These are phyloP conservation scores for Coregonus sp. DNA, from an alignment of 2,797 vertebrate species.

Conservation along the genomic window DNA sequence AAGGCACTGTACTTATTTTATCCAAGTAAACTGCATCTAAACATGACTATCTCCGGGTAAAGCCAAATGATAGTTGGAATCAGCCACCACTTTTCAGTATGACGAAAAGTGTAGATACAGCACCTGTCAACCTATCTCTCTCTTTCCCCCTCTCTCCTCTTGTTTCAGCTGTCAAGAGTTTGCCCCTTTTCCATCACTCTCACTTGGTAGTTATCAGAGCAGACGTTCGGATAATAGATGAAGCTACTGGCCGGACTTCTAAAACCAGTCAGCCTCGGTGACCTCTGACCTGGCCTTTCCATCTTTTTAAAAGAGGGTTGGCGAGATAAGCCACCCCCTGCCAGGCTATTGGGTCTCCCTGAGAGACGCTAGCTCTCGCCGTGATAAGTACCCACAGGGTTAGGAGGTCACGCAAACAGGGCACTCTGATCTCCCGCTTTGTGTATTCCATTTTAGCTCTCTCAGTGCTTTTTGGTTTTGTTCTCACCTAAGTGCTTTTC, in stretches of 20 bases:
- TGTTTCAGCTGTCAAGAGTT: constrained; percentile 68
- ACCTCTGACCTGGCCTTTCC: constrained; percentile 75
- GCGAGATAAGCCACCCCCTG: constrained; percentile 72
- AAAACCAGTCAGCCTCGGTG: constrained; percentile 75
- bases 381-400: constrained; percentile 70
- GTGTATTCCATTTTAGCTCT: constrained; percentile 66
- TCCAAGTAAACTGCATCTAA: background rate
- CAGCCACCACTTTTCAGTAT: constrained; percentile 34
- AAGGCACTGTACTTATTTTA: background rate
- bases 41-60: background rate
- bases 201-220: constrained; percentile 78
- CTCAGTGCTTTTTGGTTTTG: constrained; percentile 54
- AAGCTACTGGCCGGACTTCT: constrained; percentile 70
- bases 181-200: constrained; percentile 68
- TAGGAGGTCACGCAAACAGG: constrained; percentile 74
- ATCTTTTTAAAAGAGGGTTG: constrained; percentile 76
- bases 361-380: constrained; percentile 62
- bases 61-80: constrained; percentile 29
- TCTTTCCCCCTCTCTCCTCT: constrained; percentile 62
- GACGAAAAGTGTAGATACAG: constrained; percentile 46
- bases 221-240: constrained; percentile 76
- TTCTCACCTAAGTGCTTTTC: constrained; percentile 63
- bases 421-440: constrained; percentile 67
- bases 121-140: constrained; percentile 67
- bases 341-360: constrained; percentile 67